These are phyloP conservation scores for Actinernus sp. DNA, from an alignment of 92 coral and sea anemone species.

Conservation along the genomic window DNA sequence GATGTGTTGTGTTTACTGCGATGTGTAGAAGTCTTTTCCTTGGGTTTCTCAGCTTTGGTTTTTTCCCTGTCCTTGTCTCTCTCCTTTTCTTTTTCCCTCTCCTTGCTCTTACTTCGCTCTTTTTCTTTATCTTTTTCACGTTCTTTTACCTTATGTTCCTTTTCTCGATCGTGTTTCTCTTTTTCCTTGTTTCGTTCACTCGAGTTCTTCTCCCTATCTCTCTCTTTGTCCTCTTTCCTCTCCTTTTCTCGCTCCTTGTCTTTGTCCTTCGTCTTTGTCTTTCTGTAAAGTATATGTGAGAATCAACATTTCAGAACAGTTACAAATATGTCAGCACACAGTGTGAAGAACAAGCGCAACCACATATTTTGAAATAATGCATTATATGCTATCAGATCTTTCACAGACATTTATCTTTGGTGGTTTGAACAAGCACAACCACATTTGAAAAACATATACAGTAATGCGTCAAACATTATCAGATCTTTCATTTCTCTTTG, in stretches of 20 bases:
- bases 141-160: constrained; percentile 63
- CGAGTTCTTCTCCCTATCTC: constrained; percentile 12
- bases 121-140: constrained; percentile 76
- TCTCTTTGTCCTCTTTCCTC: constrained; percentile 75
- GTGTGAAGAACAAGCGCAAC: too few relatives aligned
- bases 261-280: constrained; percentile 76
- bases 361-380: too few relatives aligned
- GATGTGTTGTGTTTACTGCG: constrained; percentile 67
- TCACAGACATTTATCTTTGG: too few relatives aligned
- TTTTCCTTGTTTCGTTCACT: constrained; percentile 54
- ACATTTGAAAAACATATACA: too few relatives aligned
- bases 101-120: constrained; percentile 91
- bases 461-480: too few relatives aligned
- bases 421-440: too few relatives aligned
- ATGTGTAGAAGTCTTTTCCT: constrained; percentile 37
- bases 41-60: constrained; percentile 44
- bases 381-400: too few relatives aligned
- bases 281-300: constrained; percentile 66
- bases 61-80: constrained; percentile 70
- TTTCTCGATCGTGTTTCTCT: constrained; percentile 65
- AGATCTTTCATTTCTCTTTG: too few relatives aligned
- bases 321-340: too few relatives aligned
- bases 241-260: constrained; percentile 80
- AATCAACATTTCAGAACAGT: too few relatives aligned
- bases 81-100: constrained; percentile 68